A percentile compares a stretch with the other conserved stretches of the same genome.
Conservation (phyloP, 2,113 vertebrate species). For the Rhizomys pruinosus region DNA sequence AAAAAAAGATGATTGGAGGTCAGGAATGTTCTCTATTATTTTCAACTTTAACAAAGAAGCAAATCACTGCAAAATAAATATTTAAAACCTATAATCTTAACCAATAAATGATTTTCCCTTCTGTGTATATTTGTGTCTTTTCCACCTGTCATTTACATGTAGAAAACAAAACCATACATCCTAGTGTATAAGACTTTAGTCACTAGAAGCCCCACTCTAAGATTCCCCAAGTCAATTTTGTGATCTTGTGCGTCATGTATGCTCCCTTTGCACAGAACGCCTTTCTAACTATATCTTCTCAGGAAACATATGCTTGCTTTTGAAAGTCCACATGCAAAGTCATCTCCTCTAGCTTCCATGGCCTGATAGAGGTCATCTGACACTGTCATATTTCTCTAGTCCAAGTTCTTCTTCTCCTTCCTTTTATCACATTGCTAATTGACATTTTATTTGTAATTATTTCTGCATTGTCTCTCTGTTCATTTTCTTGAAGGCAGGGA, state of each 20-base stretch:
- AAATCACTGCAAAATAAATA: not conserved
- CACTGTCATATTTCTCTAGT: not conserved
- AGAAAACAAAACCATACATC: not conserved
- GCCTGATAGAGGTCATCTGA: too few relatives aligned
- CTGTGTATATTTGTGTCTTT: not conserved
- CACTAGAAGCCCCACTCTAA: not conserved
- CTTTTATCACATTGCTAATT: not conserved
- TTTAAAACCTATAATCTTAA: not conserved
- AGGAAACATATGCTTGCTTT: not conserved
- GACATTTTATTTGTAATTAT: slow-evolving; percentile 21
- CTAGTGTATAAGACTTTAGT: not conserved
- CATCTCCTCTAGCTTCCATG: not conserved
- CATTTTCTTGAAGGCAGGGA: not conserved
- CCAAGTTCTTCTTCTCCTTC: not conserved
- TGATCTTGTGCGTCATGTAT: not conserved
- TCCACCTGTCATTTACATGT: not conserved
- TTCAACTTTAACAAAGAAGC: slow-evolving; percentile 42
- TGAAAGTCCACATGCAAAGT: not conserved
- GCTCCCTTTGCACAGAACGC: not conserved
- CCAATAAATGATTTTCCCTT: not conserved
- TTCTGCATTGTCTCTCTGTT: not conserved
- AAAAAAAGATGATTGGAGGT: not conserved
- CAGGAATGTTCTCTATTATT: slow-evolving; percentile 33
- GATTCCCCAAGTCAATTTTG: not conserved
- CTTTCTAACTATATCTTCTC: not conserved